Percentiles rank a stretch among this genome's conserved stretches.
Conservation (phyloP, 2,888 invertebrate genomes). For the Stenurella melanura region DNA sequence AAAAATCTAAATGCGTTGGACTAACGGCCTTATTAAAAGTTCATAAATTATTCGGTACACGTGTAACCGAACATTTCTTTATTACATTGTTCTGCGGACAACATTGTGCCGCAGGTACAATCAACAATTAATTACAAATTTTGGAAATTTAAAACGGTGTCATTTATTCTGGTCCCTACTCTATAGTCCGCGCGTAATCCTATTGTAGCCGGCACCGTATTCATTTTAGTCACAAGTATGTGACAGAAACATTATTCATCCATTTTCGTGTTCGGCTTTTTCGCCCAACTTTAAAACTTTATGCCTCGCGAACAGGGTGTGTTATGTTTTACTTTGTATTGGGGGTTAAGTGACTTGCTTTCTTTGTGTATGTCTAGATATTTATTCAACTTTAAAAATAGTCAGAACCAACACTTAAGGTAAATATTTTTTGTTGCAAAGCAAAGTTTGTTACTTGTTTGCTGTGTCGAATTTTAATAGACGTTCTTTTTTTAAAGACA, state of each 20-base stretch:
- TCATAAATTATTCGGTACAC: constrained; percentile 9
- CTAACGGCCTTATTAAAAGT: constrained; percentile 11
- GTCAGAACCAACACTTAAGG: not conserved
- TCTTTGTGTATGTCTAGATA: not conserved
- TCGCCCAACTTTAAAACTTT: constrained; percentile 23
- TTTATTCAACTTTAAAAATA: not conserved
- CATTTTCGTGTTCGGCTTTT: constrained; percentile 34
- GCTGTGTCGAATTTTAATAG: not conserved
- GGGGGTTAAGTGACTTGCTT: constrained; percentile 19
- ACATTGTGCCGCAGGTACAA: constrained; percentile 13
- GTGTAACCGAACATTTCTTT: not conserved
- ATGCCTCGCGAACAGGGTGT: not conserved
- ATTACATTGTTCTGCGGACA: not conserved
- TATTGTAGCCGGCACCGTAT: constrained; percentile 22
- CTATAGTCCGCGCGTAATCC: constrained; percentile 34
- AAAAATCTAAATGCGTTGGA: too few relatives aligned
- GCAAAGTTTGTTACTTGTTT: not conserved
- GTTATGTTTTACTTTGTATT: constrained; percentile 23
- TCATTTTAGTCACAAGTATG: constrained; percentile 39
- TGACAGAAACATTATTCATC: constrained; percentile 42
- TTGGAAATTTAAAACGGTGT: constrained; percentile 8
- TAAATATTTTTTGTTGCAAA: not conserved
- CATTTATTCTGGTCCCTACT: constrained; percentile 32
- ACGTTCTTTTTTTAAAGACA: not conserved
- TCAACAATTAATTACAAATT: constrained; percentile 36